Evolutionary conservation across 2,888 invertebrate species (phyloP), one percentile per base, ranked within the genome.

Genomic region (Lysandra bellargus): DNA sequence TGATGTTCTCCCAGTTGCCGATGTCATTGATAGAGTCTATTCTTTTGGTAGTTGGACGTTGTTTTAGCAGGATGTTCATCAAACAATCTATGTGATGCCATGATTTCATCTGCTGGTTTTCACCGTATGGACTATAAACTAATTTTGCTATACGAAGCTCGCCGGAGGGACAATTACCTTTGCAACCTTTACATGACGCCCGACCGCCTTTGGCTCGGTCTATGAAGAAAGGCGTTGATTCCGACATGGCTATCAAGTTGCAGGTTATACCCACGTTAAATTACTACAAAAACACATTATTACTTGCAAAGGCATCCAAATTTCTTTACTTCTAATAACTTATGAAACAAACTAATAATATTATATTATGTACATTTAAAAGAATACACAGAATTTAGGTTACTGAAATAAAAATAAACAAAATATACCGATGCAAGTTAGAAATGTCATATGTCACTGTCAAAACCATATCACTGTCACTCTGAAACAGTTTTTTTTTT

Each of bases 181-280:
- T 98, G 89, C 98, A 98, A 85, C 97, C 97, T 89, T 98, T 98
- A 87, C 98, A 98, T 17, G 96, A 96, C 0, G 98, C 97, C 78
- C 97, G 95, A 0, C 97, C 97, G 14, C 96, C 95, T 91, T 98
- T 98, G 0, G 98, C 98, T 82, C 97, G 95, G 83, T 98, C 98
- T 12, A 96, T 96, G 79, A 95, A 95, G 90, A 97, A 97, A 6
- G 96, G 95, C 33, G 87, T 85, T 78, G 83, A 84, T 61, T 88
- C 88, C 37, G 88, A 78, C 90, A 89, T 89, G 30, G 33, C 83
- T 49, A 49, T 60, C 14, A 78, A 44, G 30, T 73, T 37, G 17
- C 14, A 78, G 61, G 30, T 73, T 57, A 33, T 17, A 4, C 12
- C 14, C 44, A 49, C 49, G 30, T 23, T 44, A 30, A 4, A n/a